A percentile compares a stretch with the other conserved stretches of the same genome.
These are phyloP conservation scores for Tanypteryx hageni DNA, from an alignment of 2,888 invertebrate genomes.

Conservation along the genomic window DNA sequence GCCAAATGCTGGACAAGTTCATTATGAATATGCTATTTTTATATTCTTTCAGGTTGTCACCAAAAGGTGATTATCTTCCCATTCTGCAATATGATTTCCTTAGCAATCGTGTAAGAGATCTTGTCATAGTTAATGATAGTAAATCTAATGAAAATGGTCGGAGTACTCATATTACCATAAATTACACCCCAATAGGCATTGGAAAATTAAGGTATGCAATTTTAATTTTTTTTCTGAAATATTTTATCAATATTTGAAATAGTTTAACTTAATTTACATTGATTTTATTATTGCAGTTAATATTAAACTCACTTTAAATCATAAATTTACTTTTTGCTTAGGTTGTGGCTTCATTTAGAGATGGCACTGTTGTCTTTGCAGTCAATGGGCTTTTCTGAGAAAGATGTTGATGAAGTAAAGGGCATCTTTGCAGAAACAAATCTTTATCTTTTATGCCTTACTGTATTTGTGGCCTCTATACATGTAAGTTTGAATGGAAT, in stretches of 20 bases:
- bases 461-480: constrained; percentile 92
- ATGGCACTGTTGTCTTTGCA: constrained; percentile 84
- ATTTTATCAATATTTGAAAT: no score
- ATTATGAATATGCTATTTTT: constrained; percentile 46
- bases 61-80: constrained; percentile 84
- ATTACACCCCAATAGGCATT: constrained; percentile 86
- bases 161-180: constrained; percentile 78
- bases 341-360: constrained; percentile 87
- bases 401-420: constrained; percentile 97
- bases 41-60: constrained; percentile 78
- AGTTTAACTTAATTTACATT: not conserved
- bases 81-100: constrained; percentile 90
- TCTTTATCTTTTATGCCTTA: constrained; percentile 91
- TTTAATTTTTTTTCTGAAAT: no score
- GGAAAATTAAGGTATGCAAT: constrained; percentile 79
- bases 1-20: not conserved
- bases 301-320: not conserved
- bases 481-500: constrained; percentile 84
- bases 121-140: constrained; percentile 81
- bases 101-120: constrained; percentile 86
- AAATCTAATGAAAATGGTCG: constrained; percentile 78
- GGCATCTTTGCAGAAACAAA: constrained; percentile 98
- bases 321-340: constrained; percentile 69
- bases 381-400: constrained; percentile 90
- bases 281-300: not conserved